Evolutionary conservation across 2,113 vertebrate species (phyloP).

Genomic region (Tragelaphus scriptus): DNA sequence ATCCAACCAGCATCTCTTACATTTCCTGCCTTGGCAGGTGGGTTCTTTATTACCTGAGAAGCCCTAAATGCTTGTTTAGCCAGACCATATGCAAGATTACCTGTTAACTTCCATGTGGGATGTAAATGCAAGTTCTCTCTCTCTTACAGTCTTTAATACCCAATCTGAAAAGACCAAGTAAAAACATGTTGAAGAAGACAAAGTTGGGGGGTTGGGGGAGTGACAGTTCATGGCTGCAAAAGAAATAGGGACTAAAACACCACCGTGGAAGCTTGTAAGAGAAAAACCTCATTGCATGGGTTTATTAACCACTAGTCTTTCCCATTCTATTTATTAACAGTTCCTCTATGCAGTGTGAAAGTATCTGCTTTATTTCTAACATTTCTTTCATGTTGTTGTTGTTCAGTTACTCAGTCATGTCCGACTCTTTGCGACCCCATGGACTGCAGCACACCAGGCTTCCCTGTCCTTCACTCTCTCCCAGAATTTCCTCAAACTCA

Average conservation of each 20-base stretch:
- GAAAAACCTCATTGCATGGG: not conserved
- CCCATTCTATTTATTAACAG: not conserved
- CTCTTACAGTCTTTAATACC: not conserved
- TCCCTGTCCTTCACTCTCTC: not conserved
- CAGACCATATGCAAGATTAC: not conserved
- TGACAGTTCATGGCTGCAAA: not conserved
- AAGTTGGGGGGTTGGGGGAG: not conserved
- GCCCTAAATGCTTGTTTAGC: not conserved
- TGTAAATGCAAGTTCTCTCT: not conserved
- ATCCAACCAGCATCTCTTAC: not conserved
- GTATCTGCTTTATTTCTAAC: not conserved
- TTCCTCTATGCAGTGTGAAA: not conserved
- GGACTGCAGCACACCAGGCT: not conserved
- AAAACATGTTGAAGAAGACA: not conserved
- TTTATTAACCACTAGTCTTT: not conserved
- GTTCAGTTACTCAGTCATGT: not conserved
- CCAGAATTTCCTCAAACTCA: not conserved
- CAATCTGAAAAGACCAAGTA: not conserved
- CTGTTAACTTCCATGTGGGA: not conserved
- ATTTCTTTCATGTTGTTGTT: not conserved
- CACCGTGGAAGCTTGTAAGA: not conserved
- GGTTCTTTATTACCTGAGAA: not conserved
- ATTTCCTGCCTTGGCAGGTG: not conserved
- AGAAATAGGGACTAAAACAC: not conserved
- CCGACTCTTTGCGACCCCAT: accelerated